Evolutionary conservation across 2,113 vertebrate genomes (phyloP).

Genomic region (Octodon degus): DNA sequence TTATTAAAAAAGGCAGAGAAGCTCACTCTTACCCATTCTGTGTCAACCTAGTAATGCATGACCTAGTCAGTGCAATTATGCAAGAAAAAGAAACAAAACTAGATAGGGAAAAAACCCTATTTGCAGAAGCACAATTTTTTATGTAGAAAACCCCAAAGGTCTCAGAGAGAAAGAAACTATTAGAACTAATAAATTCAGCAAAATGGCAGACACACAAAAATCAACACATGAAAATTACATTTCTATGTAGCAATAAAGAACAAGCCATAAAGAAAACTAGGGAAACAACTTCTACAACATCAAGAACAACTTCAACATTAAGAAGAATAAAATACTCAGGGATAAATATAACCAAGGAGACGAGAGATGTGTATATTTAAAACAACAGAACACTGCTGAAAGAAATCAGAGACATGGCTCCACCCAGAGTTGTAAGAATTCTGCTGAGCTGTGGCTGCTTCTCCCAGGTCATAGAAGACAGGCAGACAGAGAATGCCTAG

Average conservation of each 20-base stretch:
- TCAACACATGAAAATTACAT: neutral
- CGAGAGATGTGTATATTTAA: neutral
- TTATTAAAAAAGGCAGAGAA: neutral
- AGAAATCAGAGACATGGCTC: neutral
- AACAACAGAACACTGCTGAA: neutral
- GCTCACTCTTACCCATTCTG: neutral
- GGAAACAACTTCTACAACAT: neutral
- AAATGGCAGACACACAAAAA: neutral
- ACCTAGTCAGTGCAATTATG: neutral
- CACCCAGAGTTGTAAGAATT: no score
- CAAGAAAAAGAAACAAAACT: neutral
- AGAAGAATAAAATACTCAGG: neutral
- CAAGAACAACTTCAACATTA: neutral
- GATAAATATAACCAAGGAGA: neutral
- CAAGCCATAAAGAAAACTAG: neutral
- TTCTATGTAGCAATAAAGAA: neutral
- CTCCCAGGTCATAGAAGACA: no score
- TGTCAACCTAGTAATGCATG: neutral
- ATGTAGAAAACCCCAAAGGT: neutral
- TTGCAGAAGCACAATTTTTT: neutral
- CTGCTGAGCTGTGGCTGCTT: no score
- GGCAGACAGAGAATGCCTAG: no score
- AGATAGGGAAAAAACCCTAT: neutral
- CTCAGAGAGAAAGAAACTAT: neutral
- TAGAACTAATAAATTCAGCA: neutral